Evolutionary conservation across 1,140 invertebrate species (phyloP), one percentile per base, ranked within the genome.

Genomic region (Whitmania pigra): DNA sequence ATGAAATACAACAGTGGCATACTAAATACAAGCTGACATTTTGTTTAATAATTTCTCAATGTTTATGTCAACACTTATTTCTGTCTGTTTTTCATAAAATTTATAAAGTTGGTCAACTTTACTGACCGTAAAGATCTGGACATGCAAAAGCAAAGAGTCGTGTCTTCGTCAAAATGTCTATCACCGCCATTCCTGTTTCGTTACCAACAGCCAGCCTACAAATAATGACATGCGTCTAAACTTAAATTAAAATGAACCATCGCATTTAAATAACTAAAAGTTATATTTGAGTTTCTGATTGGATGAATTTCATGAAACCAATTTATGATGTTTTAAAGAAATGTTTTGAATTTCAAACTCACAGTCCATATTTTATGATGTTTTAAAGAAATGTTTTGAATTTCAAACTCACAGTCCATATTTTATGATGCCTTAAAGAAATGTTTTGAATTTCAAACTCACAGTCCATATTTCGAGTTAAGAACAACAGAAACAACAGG

Each of bases 111-210:
- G 1, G 29, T 22, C 54, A 5, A 3, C 20, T 4, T 31, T 1
- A 5, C 57, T 31, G 11, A 63, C 57, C 57, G 18, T 63, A 63
- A 31, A 63, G 57, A 63, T 63, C 57, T 7, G 57, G 57, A 31
- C 57, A 63, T 25, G 57, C 22, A 63, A 63, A 63, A 25, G 57
- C 22, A 63, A 63, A 63, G 57, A 63, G 22, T 13, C 57, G 18
- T 15, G 22, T 63, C 57, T 63, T 63, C 57, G 0, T 25, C 29
- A 31, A 63, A 63, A 63, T 63, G 57, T 63, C 57, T 31, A 63
- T 31, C 9, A 63, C 57, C 2, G 57, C 57, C 29, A 63, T 31
- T 7, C 57, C 57, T 25, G 29, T 31, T 4, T 63, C 57, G 11
- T 7, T 63, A 15, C 57, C 57, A 63, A 63, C 11, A 7, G 57